Evolutionary conservation across 2,888 invertebrate genomes (phyloP), one percentile per base, ranked within the genome.

Genomic region (Zygaena filipendulae): DNA sequence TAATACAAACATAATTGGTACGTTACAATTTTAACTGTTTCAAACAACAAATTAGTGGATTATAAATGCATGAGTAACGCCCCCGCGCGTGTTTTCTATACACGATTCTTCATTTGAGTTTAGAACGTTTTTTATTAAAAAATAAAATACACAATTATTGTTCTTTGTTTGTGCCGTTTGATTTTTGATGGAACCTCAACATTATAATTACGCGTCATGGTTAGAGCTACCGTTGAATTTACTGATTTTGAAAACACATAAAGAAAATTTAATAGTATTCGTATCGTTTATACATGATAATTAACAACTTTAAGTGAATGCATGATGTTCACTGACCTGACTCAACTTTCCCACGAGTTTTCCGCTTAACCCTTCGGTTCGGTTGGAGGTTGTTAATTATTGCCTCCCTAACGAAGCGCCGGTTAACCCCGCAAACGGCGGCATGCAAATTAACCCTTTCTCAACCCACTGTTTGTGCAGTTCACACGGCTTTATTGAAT

Each of bases 401-500:
- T n/a, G 51, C 52, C 55, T 57, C 75, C 74, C 74, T 77, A 77
- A 79, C 72, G 66, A 75, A 72, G 62, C 60, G 57, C 52, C 63
- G 67, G 75, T 79, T 77, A 75, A 71, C 77, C 72, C 71, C 60
- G 61, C 64, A 53, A 64, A 64, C 54, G 53, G 63, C 60, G 58
- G 62, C 71, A 77, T 72, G 79, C 72, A 79, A 79, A 79, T 77
- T 72, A 77, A 75, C 77, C 77, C 79, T 75, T 77, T 70, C 67
- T 49, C 70, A 49, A 70, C 55, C 58, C 45, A 51, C 62, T 63
- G 63, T 72, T 70, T 67, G 63, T 49, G 55, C 59, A 66, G 59
- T 63, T 75, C 71, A 72, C 64, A 72, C 60, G 52, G 63, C 63
- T 62, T 75, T 72, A 77, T 77, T 79, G 68, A 75, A 75, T 77